Conservation (phyloP, 1,140 invertebrate species). For the Drosophila pectinifera region DNA sequence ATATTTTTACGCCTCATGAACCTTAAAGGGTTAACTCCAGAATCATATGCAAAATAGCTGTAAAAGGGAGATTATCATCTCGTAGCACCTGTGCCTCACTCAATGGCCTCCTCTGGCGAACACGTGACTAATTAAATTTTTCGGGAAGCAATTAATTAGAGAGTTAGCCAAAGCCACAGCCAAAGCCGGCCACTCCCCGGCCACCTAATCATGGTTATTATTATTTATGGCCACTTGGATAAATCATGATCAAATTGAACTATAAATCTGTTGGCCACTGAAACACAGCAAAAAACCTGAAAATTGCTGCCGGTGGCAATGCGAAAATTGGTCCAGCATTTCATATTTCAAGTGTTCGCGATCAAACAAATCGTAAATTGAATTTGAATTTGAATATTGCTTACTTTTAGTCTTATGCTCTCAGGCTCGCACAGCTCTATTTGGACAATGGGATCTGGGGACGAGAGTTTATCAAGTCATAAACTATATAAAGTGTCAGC, state of each 20-base stretch:
- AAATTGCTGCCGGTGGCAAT: conserved; percentile 59
- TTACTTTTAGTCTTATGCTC: conserved; percentile 4
- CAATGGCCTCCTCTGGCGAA: conserved; percentile 33
- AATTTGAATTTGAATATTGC: conserved; percentile 48
- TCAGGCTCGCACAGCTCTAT: conserved; percentile 50
- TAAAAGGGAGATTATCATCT: conserved; percentile 27
- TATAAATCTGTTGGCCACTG: conserved; percentile 60
- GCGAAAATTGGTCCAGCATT: conserved; percentile 64
- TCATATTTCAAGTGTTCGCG: conserved; percentile 62
- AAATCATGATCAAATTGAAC: conserved; percentile 74
- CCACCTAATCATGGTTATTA: conserved; percentile 40
- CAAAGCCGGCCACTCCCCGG: conserved; percentile 30
- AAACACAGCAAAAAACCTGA: conserved; percentile 18
- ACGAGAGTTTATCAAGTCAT: conserved; percentile 62
- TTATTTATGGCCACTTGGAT: conserved; percentile 73
- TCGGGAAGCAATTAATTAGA: conserved; percentile 24
- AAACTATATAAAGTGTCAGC: conserved; percentile 71
- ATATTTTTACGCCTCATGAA: too few species aligned
- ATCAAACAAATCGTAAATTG: conserved; percentile 70
- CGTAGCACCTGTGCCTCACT: conserved; percentile 23
- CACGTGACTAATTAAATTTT: conserved; percentile 51
- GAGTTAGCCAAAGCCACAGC: conserved; percentile 22
- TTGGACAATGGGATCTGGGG: conserved; percentile 42
- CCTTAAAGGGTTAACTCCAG: not conserved
- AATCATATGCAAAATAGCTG: conserved; percentile 38